These are phyloP conservation scores for Papilio demoleus DNA, from an alignment of 2,888 invertebrate species.

Conservation along the genomic window DNA sequence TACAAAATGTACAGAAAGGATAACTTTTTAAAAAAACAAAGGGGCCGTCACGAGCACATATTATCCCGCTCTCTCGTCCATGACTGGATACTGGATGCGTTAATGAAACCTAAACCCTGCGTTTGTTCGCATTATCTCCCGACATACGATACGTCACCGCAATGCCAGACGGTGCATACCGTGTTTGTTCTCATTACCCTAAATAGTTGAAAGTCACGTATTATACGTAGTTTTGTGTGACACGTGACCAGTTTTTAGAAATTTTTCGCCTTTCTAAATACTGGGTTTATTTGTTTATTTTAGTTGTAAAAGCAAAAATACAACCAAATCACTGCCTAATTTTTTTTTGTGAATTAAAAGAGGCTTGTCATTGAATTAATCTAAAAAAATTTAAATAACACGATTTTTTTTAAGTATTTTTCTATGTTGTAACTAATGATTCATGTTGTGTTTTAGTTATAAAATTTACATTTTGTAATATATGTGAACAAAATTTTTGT, in stretches of 20 bases:
- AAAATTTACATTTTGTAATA: constrained; percentile 1
- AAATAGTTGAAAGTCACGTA: constrained; percentile 23
- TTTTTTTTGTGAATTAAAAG: too few relatives aligned
- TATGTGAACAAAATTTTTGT: background rate
- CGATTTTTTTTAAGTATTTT: too few relatives aligned
- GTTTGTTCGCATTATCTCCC: constrained; percentile 62
- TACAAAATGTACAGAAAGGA: background rate
- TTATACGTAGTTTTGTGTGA: constrained; percentile 11
- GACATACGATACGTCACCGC: constrained; percentile 57
- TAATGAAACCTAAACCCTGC: constrained; percentile 50
- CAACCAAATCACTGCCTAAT: background rate
- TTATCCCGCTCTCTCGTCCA: constrained; percentile 49
- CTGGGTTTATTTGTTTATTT: background rate
- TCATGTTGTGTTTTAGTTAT: background rate
- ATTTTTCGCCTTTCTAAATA: constrained; percentile 7
- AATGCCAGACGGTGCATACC: constrained; percentile 42
- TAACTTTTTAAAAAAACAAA: constrained; percentile 23
- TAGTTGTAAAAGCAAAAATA: background rate
- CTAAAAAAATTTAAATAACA: too few relatives aligned
- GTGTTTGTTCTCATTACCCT: constrained; percentile 37
- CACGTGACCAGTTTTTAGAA: background rate
- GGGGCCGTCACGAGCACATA: constrained; percentile 40
- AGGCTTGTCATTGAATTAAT: too few relatives aligned
- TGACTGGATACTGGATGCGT: constrained; percentile 49
- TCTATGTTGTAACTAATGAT: constrained; percentile 5